Evolutionary conservation across 2,113 vertebrate genomes (phyloP).

Genomic region (Pterophyllum scalare): DNA sequence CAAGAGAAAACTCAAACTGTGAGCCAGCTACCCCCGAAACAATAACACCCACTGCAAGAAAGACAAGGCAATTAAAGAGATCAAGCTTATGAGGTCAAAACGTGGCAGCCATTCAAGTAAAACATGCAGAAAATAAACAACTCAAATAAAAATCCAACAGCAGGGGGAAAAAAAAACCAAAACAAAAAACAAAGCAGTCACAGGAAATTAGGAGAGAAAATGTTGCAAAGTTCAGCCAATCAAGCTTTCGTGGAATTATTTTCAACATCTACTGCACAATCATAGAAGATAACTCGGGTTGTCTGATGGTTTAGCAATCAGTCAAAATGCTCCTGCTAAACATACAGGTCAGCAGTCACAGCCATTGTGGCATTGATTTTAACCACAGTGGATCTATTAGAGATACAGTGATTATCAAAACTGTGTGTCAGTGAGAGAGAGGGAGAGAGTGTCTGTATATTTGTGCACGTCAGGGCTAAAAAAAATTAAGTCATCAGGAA

Average conservation of each 20-base stretch:
- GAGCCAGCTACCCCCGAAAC: slow-evolving; percentile 59
- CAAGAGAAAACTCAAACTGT: slow-evolving; percentile 57
- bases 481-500: not conserved
- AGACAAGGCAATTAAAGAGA: slow-evolving; percentile 74
- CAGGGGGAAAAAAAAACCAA: not conserved
- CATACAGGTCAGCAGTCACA: slow-evolving; percentile 55
- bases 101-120: slow-evolving; percentile 97
- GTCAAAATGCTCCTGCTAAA: slow-evolving; percentile 47
- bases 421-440: not conserved
- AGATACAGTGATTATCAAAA: slow-evolving; percentile 45
- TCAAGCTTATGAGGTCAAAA: slow-evolving; percentile 91
- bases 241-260: slow-evolving; percentile 58
- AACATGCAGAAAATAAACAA: slow-evolving; percentile 78
- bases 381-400: slow-evolving; percentile 52
- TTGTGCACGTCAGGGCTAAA: slow-evolving; percentile 37
- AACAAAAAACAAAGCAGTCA: slow-evolving; percentile 23
- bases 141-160: slow-evolving; percentile 64
- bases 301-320: slow-evolving; percentile 44
- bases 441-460: not conserved
- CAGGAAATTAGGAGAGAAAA: slow-evolving; percentile 54
- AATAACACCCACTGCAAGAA: slow-evolving; percentile 68
- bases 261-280: slow-evolving; percentile 63
- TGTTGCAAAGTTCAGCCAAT: slow-evolving; percentile 51
- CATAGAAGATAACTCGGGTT: slow-evolving; percentile 34
- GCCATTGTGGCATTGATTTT: slow-evolving; percentile 48